Evolutionary conservation across 2,797 vertebrate species (phyloP), one percentile per base, ranked within the genome.

Genomic region (Sebastes wilsoni): DNA sequence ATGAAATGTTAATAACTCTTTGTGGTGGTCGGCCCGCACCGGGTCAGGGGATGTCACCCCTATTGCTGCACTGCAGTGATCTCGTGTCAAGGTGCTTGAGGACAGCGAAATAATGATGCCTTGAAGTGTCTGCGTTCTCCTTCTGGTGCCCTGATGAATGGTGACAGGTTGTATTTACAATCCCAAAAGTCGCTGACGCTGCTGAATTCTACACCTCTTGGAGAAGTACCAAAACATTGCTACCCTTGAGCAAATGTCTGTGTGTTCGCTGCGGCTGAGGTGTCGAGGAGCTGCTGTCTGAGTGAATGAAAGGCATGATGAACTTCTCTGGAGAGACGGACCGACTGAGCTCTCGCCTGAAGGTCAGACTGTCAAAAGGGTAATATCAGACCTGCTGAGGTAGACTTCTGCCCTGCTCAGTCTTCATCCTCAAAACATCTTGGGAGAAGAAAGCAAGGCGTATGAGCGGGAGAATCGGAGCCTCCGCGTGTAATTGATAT

Each of bases 111-210:
- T 89, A 87, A 93, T 88, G 77, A 91, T 79, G 85, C 89, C 91
- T 93, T 87, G 86, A 92, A 81, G 84, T 82, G 84, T 76, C 81
- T 87, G 89, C 32, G 38, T 88, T 91, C 84, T 87, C 74, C 72
- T 66, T 83, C 79, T 86, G 59, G 73, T 81, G 73, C 82, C 62
- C 71, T 89, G 91, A 93, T 94, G 88, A 89, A 93, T 89, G 86
- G 77, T 91, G 92, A 93, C 93, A 92, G 88, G 56, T 80, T 83
- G 77, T 91, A 92, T 94, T 95, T 94, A 92, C 92, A 90, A 74
- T 87, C 88, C 82, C 79, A 80, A 92, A 91, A 93, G 86, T 81
- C 83, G 92, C 93, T 95, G 91, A 92, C 86, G 61, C 72, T 61
- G 75, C 83, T 68, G 77, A 85, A 93, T 87, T 91, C 73, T 62